A percentile compares a stretch with the other conserved stretches of the same genome.
Conservation (phyloP, 2,113 vertebrate genomes). For the Neogobius melanostomus region DNA sequence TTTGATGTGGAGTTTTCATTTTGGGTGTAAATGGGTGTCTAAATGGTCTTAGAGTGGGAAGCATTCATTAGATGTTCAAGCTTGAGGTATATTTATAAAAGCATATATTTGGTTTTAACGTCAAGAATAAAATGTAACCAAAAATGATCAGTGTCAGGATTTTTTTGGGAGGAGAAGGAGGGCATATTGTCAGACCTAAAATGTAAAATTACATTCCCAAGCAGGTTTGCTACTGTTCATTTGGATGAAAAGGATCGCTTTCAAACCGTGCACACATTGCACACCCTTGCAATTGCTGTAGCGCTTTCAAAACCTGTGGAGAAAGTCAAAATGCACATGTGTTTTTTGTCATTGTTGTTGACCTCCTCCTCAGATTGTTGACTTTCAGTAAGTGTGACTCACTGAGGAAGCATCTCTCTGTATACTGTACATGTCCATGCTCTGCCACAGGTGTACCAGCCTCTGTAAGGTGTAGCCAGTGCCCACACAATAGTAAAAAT, state of each 20-base stretch:
- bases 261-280: not conserved
- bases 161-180: no score
- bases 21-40: no score
- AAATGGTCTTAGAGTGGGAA: no score
- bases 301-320: not conserved
- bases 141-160: no score
- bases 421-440: slow-evolving; percentile 11
- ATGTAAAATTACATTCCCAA: not conserved
- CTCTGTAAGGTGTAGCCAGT: slow-evolving; percentile 56
- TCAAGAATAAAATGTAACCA: no score
- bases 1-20: no score
- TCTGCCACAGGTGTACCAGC: slow-evolving; percentile 51
- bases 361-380: not conserved
- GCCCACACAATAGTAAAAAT: slow-evolving; percentile 71
- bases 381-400: not conserved
- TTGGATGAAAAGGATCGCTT: not conserved
- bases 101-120: no score
- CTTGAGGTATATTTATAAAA: no score
- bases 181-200: no score
- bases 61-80: no score
- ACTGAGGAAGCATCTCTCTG: slow-evolving; percentile 5
- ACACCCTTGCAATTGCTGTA: not conserved
- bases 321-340: not conserved
- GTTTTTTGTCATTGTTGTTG: slow-evolving; percentile 3
- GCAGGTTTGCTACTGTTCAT: not conserved